Conservation (phyloP, 1,140 invertebrate genomes). For the Euwallacea fornicatus region DNA sequence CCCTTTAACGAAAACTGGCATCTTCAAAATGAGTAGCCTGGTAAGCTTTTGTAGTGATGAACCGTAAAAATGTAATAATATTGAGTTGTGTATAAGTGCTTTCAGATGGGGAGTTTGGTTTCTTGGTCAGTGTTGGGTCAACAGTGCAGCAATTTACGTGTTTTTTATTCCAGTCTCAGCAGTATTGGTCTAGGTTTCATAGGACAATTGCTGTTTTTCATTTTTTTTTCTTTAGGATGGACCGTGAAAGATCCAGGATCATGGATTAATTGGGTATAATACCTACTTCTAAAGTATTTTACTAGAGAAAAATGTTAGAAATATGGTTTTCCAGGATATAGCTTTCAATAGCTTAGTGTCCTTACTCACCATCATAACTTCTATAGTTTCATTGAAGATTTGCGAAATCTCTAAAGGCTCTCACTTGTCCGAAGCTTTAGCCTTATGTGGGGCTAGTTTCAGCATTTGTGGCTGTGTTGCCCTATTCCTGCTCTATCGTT, state of each 20-base stretch:
- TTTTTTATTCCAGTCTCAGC: constrained; percentile 26
- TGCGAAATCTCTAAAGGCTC: constrained; percentile 7
- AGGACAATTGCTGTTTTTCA: constrained; percentile 25
- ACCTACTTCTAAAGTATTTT: background rate
- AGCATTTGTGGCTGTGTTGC: constrained; percentile 33
- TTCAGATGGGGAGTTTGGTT: constrained; percentile 16
- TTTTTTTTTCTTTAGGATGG: constrained; percentile 37
- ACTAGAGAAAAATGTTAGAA: too few relatives aligned
- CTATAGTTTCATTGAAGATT: constrained; percentile 21
- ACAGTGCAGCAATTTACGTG: constrained; percentile 26
- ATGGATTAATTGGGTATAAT: constrained; percentile 36
- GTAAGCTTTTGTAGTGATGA: constrained; percentile 28
- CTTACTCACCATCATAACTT: constrained; percentile 21
- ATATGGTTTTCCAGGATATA: constrained; percentile 37
- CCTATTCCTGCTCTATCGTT: constrained; percentile 39
- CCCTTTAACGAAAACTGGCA: constrained; percentile 36
- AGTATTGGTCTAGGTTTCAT: constrained; percentile 11
- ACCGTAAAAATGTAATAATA: background rate
- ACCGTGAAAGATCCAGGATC: constrained; percentile 31
- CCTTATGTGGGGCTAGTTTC: constrained; percentile 25
- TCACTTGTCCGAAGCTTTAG: constrained; percentile 19
- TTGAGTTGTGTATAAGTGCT: constrained; percentile 1
- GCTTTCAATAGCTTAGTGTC: constrained; percentile 26
- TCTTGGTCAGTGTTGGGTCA: constrained; percentile 18
- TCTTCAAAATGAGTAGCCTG: constrained; percentile 38